Evolutionary conservation across 2,797 vertebrate species (phyloP).

Genomic region (Tapera naevia): DNA sequence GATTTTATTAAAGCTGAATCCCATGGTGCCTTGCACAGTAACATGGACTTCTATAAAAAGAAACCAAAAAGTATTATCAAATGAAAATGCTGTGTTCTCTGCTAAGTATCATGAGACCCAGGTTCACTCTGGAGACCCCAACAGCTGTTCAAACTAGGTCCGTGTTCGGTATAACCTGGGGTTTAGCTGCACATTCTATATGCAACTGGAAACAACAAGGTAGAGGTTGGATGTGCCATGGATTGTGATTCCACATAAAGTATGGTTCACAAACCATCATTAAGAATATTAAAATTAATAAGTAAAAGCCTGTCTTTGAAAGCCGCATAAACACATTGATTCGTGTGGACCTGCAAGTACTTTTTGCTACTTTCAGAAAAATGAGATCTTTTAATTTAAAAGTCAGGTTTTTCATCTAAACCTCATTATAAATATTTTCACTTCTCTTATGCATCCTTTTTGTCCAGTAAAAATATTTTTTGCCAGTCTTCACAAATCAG

Average conservation of each 20-base stretch:
- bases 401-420: not conserved
- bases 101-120: not conserved
- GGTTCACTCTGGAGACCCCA: not conserved
- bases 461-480: not conserved
- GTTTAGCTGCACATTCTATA: not conserved
- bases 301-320: not conserved
- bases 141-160: not conserved
- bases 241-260: not conserved
- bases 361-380: not conserved
- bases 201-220: not conserved
- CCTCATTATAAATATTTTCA: not conserved
- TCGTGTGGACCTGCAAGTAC: not conserved
- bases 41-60: not conserved
- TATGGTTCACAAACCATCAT: not conserved
- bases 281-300: not conserved
- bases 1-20: slow-evolving; percentile 18
- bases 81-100: accelerated
- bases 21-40: not conserved
- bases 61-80: not conserved
- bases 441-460: not conserved
- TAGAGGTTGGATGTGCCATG: not conserved
- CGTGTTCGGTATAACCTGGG: not conserved
- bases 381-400: not conserved
- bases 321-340: not conserved
- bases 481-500: not conserved